Evolutionary conservation across 1,140 invertebrate genomes (phyloP).

Genomic region (Micrasema minimum): DNA sequence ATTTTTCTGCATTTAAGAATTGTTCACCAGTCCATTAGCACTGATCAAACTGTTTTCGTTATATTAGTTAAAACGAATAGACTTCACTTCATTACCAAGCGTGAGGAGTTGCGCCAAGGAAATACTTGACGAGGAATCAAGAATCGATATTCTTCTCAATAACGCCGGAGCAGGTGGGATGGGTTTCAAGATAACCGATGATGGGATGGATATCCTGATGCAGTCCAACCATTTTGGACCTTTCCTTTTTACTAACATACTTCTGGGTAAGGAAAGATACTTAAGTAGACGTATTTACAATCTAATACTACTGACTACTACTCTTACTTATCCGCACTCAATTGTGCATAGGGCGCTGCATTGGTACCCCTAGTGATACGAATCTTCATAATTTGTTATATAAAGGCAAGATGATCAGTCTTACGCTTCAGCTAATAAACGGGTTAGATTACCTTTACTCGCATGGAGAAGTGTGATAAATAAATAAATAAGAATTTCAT

Average conservation of each 20-base stretch:
- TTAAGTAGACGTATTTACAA: no score
- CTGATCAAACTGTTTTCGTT: no score
- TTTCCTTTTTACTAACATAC: slow-evolving; percentile 75
- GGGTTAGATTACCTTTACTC: no score
- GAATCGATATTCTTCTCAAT: slow-evolving; percentile 75
- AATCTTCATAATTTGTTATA: slow-evolving; percentile 55
- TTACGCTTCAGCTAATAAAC: no score
- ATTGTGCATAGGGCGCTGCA: no score
- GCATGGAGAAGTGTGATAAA: no score
- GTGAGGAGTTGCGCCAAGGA: slow-evolving; percentile 66
- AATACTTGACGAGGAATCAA: slow-evolving; percentile 62
- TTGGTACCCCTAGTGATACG: no score
- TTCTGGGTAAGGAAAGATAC: slow-evolving; percentile 70
- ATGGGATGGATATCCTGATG: slow-evolving; percentile 72
- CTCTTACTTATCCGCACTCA: no score
- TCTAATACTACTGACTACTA: no score
- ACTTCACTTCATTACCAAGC: slow-evolving; percentile 66
- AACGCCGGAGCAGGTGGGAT: slow-evolving; percentile 69
- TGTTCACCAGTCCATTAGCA: no score
- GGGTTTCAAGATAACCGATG: slow-evolving; percentile 73
- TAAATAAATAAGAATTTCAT: no score
- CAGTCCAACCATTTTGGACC: slow-evolving; percentile 76
- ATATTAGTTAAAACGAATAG: slow-evolving; percentile 64
- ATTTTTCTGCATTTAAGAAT: no score
- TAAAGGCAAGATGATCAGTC: neutral